Evolutionary conservation across 2,113 vertebrate species (phyloP), one percentile per base, ranked within the genome.

Genomic region (Dendropsophus ebraccatus): DNA sequence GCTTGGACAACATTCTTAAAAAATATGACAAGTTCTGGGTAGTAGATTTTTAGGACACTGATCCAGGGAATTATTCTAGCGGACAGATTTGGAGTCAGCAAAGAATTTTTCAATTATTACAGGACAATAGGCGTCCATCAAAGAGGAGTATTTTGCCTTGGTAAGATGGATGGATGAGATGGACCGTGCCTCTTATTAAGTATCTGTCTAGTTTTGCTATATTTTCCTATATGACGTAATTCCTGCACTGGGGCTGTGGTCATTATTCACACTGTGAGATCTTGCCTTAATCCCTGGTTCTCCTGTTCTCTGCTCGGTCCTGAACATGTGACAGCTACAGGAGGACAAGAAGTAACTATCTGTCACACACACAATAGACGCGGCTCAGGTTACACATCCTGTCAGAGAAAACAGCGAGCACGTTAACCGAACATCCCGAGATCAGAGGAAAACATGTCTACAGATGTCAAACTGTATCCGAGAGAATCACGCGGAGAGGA

Each of bases 371-470:
- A 67, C 32, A 72, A 41, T 41, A 23, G 25, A 0, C 35, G 21
- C 32, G 19, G 69, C 69, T 72, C 17, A 23, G 3, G 32, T 72
- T 72, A 37, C 69, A 35, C 69, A 37, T 72, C 32, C 10, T 35
- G 35, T 72, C 69, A 72, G 32, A 23, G 17, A 72, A 2, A 41
- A 17, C 35, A 12, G 8, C 17, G 62, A 32, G 62, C 62, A 28
- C 14, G 62, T 32, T 67, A 72, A 23, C 32, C 8, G 16, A 72
- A 72, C 69, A 72, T 72, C 32, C 35, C 35, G 35, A 23, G 32
- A 72, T 41, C 5, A 37, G 69, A 72, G 19, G 28, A 67, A 67
- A 67, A 72, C 67, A 21, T 70, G 67, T 70, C 60, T 30, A 65
- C 62, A 67, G 28, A 67, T 67, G 62, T 67, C 28, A 67, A 25